Percentiles rank a stretch among this genome's conserved stretches.
phyloP scores from a whole-genome alignment of 2,113 vertebrate genomes.

The Oxyruncus cristatus region DNA sequence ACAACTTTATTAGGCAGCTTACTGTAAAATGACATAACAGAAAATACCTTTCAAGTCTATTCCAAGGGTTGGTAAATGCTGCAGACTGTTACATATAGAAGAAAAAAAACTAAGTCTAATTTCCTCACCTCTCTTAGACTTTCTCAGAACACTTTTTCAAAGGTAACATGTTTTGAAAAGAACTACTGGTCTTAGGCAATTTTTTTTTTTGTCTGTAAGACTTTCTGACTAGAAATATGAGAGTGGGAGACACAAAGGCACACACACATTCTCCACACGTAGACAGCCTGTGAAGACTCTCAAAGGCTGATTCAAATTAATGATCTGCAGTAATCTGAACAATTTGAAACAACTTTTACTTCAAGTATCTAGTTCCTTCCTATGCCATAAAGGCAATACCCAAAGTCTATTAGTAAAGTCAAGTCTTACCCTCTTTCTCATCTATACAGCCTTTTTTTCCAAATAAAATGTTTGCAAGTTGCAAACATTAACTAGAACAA shows the following conservation, averaged over 20 bases:
- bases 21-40: not conserved
- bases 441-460: not conserved
- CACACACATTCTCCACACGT: not conserved
- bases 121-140: not conserved
- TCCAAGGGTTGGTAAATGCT: not conserved
- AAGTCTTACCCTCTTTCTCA: not conserved
- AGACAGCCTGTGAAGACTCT: not conserved
- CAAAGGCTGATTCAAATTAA: not conserved
- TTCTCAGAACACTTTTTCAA: not conserved
- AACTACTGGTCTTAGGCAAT: not conserved
- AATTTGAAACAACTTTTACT: not conserved
- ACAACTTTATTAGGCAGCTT: not conserved
- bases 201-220: not conserved
- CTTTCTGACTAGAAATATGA: not conserved
- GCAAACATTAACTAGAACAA: not conserved
- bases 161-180: not conserved
- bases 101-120: not conserved
- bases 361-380: not conserved
- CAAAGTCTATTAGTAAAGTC: not conserved
- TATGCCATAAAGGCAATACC: not conserved
- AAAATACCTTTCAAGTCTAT: not conserved
- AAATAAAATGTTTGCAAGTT: not conserved
- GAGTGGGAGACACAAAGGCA: not conserved
- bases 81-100: not conserved
- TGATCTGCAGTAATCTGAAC: not conserved